A percentile compares a stretch with the other conserved stretches of the same genome.
Evolutionary conservation across 1,140 invertebrate species (phyloP).

Genomic region (Charaxes varanes): DNA sequence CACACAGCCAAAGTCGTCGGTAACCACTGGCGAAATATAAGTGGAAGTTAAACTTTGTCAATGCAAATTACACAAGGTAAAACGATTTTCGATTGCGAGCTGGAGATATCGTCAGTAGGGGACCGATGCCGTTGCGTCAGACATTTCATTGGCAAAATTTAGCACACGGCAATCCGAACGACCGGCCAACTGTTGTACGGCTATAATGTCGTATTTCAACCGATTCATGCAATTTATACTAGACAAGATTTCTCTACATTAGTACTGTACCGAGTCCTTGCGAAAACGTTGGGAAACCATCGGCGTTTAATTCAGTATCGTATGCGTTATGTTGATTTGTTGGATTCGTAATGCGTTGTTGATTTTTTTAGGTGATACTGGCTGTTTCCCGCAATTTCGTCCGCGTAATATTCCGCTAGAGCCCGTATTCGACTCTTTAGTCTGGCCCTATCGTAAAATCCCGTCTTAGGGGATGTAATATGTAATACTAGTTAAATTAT

Average conservation of each 20-base stretch:
- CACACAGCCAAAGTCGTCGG: no score
- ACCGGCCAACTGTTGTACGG: conserved; percentile 26
- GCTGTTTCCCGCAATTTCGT: no score
- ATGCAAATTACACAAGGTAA: conserved; percentile 30
- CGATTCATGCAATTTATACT: conserved; percentile 34
- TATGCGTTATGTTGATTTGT: no score
- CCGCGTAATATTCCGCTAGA: no score
- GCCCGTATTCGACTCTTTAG: no score
- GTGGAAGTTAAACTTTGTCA: conserved; percentile 22
- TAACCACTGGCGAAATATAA: no score
- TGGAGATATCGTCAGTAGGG: conserved; percentile 49
- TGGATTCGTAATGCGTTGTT: no score
- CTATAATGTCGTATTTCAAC: conserved; percentile 35
- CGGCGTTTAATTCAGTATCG: conserved; percentile 20
- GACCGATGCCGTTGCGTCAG: conserved; percentile 51
- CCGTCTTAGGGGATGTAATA: no score
- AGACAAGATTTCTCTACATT: conserved; percentile 38
- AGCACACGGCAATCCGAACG: conserved; percentile 41
- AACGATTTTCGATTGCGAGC: conserved; percentile 27
- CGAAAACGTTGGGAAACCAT: conserved; percentile 41
- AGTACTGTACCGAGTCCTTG: conserved; percentile 40
- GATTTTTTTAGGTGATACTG: no score
- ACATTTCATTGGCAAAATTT: conserved; percentile 52
- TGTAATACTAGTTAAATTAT: no score
- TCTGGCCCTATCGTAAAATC: no score